Base-by-base conservation (phyloP, 2,797 vertebrate genomes). In the Kryptopterus vitreolus region DNA sequence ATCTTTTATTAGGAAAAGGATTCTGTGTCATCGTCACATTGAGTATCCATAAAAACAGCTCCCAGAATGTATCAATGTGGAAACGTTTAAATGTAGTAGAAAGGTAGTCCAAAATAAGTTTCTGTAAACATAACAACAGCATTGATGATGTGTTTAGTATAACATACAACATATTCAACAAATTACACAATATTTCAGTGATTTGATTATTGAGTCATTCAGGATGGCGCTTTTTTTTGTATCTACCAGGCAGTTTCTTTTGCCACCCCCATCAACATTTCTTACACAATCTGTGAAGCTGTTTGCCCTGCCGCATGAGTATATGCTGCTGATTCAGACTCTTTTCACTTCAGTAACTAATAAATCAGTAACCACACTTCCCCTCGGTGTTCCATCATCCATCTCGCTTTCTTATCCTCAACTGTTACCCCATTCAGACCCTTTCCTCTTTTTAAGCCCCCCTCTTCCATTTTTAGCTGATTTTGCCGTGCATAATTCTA, bases 271-370 rank as follows among this genome's bases (percentile, higher is more conserved):
- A 10, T 9, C 33, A 50, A 59, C 69, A 33, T 81, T 75, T 73
- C 84, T 86, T 87, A 83, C 73, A 83, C 85, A 88, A 86, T 79
- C 86, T 76, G 72, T 74, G 76, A 74, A 84, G 77, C 69, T 86
- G 86, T 89, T 87, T 88, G 83, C 75, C 57, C 77, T 85, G 59
- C 80, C 83, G 24, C 80, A 87, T 88, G 81, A 86, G 78, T 86
- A 89, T 89, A 88, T 88, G 89, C 85, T 93, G 93, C 93, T 94
- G 93, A 94, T 90, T 90, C 86, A 90, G 90, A 84, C 82, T 26
- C 69, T 77, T 91, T 91, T 89, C 89, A 87, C 89, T 92, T 91
- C 88, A 89, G 91, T 93, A 92, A 88, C 76, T 79, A 65, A 83
- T 91, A 82, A 92, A 92, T 92, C 86, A 93, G 92, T 94, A 92